Percentiles rank a stretch among this genome's conserved stretches.
phyloP scores from a whole-genome alignment of 2,113 vertebrate species.

The Neopipo cinnamomea region DNA sequence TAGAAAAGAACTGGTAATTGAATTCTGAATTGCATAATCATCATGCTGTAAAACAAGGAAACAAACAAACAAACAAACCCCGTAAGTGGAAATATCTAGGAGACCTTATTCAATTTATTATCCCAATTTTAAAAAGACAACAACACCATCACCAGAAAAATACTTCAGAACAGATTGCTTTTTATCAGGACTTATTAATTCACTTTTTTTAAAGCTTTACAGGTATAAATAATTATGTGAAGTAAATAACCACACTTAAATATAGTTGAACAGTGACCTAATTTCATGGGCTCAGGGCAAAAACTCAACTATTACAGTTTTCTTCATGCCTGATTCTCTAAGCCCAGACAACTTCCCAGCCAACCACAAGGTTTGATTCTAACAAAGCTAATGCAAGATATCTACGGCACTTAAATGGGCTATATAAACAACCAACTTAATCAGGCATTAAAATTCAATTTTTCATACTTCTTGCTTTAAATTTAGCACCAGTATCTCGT shows the following conservation, averaged over 20 bases:
- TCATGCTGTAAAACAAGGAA: background rate
- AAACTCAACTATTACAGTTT: background rate
- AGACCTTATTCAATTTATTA: background rate
- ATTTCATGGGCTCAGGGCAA: background rate
- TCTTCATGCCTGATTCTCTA: background rate
- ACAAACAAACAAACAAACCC: background rate
- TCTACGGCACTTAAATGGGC: background rate
- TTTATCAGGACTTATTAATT: background rate
- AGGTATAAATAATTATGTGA: background rate
- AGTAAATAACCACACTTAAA: background rate
- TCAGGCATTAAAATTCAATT: background rate
- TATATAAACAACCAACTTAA: slow-evolving; percentile 10
- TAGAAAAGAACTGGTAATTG: background rate
- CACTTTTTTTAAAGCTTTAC: background rate
- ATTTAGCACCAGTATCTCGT: slow-evolving; percentile 4
- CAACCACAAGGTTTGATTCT: background rate
- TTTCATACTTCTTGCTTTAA: slow-evolving; percentile 30
- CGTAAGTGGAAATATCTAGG: background rate
- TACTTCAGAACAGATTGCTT: background rate
- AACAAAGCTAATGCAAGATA: background rate
- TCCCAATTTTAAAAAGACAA: background rate
- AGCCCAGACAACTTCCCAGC: background rate
- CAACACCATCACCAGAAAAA: background rate
- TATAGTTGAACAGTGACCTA: background rate
- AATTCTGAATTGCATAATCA: background rate